phyloP scores from a whole-genome alignment of 1,140 invertebrate genomes.

The Neodiprion virginianus region DNA sequence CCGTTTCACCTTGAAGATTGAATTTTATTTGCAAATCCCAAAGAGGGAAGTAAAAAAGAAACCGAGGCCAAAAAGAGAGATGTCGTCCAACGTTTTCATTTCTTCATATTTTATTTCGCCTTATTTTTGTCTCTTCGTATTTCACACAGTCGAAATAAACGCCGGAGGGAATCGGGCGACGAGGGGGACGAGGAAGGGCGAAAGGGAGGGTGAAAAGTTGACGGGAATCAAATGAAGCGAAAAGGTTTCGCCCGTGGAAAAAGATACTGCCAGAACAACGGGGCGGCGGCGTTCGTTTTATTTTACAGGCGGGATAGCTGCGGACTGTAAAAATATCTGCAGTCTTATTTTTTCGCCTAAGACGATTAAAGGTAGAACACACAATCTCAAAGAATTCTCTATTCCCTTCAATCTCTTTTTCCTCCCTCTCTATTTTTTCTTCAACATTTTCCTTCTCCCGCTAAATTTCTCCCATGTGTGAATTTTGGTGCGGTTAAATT shows the following conservation, averaged over 20 bases:
- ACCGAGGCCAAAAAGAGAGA: too few species aligned
- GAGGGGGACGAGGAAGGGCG: background rate
- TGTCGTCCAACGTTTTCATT: too few species aligned
- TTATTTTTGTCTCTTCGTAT: too few species aligned
- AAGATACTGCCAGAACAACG: background rate
- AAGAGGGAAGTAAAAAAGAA: too few species aligned
- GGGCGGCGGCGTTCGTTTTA: too few species aligned
- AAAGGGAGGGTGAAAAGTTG: background rate
- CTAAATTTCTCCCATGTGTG: too few species aligned
- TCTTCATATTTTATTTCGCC: too few species aligned
- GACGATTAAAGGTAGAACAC: background rate
- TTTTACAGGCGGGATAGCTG: background rate
- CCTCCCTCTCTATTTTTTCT: background rate
- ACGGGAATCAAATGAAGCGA: background rate
- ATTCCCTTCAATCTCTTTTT: background rate
- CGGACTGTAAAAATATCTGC: background rate
- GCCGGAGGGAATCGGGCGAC: too few species aligned
- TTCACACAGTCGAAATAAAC: too few species aligned
- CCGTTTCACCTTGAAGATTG: too few species aligned
- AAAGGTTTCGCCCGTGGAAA: background rate
- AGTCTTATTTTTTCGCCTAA: background rate
- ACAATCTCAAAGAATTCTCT: background rate
- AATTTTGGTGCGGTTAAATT: background rate
- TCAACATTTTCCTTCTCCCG: constrained; percentile 26
- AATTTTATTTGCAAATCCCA: too few species aligned